Conservation (phyloP, 2,888 invertebrate genomes). For the Chymomyza amoena region DNA sequence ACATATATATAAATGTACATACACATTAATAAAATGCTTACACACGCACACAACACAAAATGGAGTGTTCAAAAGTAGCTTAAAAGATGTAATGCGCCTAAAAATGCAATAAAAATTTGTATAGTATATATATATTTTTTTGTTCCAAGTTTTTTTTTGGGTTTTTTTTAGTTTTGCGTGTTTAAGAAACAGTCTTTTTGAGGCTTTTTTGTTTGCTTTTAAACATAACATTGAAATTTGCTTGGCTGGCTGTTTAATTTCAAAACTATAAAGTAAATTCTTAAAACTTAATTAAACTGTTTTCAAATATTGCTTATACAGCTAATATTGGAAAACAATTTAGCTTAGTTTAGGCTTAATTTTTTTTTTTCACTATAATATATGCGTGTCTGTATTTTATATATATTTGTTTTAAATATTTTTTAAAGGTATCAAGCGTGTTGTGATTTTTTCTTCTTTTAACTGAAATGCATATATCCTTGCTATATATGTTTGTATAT, state of each 20-base stretch:
- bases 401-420: constrained; percentile 16
- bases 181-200: constrained; percentile 65
- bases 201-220: constrained; percentile 46
- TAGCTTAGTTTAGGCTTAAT: not conserved
- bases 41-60: constrained; percentile 12
- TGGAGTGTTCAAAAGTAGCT: not conserved
- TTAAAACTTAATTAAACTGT: not conserved
- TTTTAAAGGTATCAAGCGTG: constrained; percentile 2
- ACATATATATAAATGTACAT: constrained; percentile 7
- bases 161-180: constrained; percentile 13
- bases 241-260: constrained; percentile 26
- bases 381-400: not conserved
- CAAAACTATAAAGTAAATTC: not conserved
- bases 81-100: not conserved
- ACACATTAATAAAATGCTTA: too few species aligned
- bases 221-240: constrained; percentile 52
- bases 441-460: not conserved
- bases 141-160: constrained; percentile 2
- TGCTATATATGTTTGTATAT: constrained; percentile 33
- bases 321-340: too few species aligned
- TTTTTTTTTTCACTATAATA: not conserved
- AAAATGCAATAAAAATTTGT: constrained; percentile 1
- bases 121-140: constrained; percentile 8
- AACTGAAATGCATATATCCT: constrained; percentile 36
- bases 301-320: too few species aligned